These are phyloP conservation scores for Tautogolabrus adspersus DNA, from an alignment of 2,113 vertebrate genomes.

Conservation along the genomic window DNA sequence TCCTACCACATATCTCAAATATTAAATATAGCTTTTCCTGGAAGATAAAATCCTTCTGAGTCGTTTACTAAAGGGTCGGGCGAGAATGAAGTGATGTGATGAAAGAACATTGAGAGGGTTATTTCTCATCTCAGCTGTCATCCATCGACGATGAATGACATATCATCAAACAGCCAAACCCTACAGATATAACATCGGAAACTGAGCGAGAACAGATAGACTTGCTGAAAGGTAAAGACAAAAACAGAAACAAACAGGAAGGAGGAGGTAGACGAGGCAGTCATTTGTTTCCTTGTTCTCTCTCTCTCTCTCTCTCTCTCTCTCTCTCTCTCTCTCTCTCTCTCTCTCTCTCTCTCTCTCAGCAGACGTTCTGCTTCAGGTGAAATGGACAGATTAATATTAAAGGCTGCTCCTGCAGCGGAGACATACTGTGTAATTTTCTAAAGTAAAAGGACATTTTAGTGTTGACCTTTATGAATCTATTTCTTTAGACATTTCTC, in stretches of 20 bases:
- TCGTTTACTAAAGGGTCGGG: no score
- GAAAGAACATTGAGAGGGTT: no score
- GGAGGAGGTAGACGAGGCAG: background rate
- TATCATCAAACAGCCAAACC: no score
- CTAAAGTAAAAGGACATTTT: slow-evolving; percentile 67
- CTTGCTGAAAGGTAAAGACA: no score
- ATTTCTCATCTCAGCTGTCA: no score
- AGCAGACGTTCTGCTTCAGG: slow-evolving; percentile 12
- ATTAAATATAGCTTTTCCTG: no score
- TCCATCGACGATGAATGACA: no score
- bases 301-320: slow-evolving; percentile 16
- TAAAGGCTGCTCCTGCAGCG: slow-evolving; percentile 46
- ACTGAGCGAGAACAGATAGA: no score
- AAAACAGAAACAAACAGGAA: background rate
- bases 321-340: slow-evolving; percentile 14
- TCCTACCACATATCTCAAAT: no score
- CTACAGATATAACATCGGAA: no score
- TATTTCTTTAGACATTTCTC: slow-evolving; percentile 55
- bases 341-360: slow-evolving; percentile 19
- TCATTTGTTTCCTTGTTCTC: background rate
- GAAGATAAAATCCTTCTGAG: no score
- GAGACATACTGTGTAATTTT: slow-evolving; percentile 49
- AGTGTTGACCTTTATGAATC: slow-evolving; percentile 68
- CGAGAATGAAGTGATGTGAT: no score
- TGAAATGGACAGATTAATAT: slow-evolving; percentile 57